Evolutionary conservation across 2,113 vertebrate species (phyloP), one percentile per base, ranked within the genome.

Genomic region (Anguilla japonica): DNA sequence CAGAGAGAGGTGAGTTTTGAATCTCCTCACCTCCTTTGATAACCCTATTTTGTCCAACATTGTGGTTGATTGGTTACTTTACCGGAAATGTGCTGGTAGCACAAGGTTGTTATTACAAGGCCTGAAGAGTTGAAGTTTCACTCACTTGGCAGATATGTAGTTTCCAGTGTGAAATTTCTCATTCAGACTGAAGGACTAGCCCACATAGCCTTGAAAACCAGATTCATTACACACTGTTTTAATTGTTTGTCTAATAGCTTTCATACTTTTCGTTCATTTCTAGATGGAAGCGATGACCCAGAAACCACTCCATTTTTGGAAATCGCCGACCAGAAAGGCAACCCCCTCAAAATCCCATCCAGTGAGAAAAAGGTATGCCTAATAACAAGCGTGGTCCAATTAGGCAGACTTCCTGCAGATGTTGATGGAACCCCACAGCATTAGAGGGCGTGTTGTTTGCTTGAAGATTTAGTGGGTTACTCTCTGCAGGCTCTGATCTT

Each of bases 271-370:
- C 22, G n/a, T 8, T 34, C 20, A 79, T 18, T 91, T 89, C 81
- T 93, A 99, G 98, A 97, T 26, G 97, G 95, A 89, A 96, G 91
- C 84, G 95, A 97, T 3, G 98, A 98, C 89, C 90, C 96, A 0
- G 94, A 96, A 46, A 94, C 92, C 15, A 90, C 84, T 1, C 98
- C 98, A 0, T 98, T 97, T 87, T 92, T 99, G 83, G 98, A 99
- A 91, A 98, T 99, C 46, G 97, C 97, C 0, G 98, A 99, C 94
- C 98, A 99, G 92, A 99, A 95, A 63, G 98, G 98, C 90, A 96
- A 97, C 86, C 95, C 97, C 0, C 96, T 99, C 20, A 90, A 91
- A 83, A 98, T 99, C 87, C 98, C 98, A 0, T 90, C 92, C 39
- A 75, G 86, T 5, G 96, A 97, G 86, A 98, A 96, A 91, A 99